phyloP scores from a whole-genome alignment of 2,888 invertebrate genomes.

The Odontothrips loti region DNA sequence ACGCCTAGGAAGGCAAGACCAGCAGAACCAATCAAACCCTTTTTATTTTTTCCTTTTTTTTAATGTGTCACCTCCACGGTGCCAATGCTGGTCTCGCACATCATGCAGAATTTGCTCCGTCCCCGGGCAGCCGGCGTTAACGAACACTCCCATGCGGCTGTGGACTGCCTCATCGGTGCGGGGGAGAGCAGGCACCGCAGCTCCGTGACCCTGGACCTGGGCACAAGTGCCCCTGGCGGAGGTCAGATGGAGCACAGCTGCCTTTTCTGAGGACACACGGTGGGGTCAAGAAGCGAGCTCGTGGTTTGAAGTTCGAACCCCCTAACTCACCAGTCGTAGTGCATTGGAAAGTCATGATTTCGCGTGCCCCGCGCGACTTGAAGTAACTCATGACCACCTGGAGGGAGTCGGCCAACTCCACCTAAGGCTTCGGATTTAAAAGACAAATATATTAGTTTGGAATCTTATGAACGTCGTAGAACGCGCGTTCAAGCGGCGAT shows the following conservation, averaged over 20 bases:
- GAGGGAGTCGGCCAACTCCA: too few species aligned
- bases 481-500: too few species aligned
- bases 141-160: not conserved
- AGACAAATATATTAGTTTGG: too few species aligned
- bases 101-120: too few species aligned
- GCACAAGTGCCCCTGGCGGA: not conserved
- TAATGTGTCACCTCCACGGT: too few species aligned
- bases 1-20: not conserved
- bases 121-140: not conserved
- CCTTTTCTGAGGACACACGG: not conserved
- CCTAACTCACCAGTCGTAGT: not conserved
- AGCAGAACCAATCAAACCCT: too few species aligned
- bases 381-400: not conserved
- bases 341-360: not conserved
- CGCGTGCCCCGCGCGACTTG: not conserved
- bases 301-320: too few species aligned
- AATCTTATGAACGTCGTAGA: too few species aligned
- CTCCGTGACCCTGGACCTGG: not conserved
- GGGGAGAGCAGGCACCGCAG: not conserved
- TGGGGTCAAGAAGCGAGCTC: too few species aligned
- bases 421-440: too few species aligned
- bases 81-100: too few species aligned
- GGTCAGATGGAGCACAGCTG: not conserved
- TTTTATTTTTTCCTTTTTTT: too few species aligned
- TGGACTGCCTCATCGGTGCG: not conserved